Conservation (phyloP, 2,113 vertebrate genomes). For the Carlito syrichta region DNA sequence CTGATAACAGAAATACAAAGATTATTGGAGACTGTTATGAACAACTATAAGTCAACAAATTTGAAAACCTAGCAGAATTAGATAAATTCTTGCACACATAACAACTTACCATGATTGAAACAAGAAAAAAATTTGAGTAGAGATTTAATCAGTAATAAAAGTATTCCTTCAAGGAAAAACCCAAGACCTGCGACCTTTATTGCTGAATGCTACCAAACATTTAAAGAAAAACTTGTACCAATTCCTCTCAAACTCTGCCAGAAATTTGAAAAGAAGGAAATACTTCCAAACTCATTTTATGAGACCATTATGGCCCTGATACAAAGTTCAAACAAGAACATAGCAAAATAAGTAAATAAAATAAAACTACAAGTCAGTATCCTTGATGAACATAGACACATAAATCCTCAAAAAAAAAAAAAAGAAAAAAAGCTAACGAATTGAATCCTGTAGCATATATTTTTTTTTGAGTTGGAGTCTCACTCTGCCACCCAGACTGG, state of each 20-base stretch:
- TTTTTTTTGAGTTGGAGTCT: no score
- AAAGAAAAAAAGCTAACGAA: neutral
- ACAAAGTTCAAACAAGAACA: neutral
- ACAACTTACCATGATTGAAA: neutral
- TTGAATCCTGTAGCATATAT: neutral
- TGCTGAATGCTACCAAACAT: neutral
- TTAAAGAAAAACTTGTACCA: neutral
- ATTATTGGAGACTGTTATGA: neutral
- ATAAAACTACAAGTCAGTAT: neutral
- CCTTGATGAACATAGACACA: neutral
- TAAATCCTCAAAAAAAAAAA: neutral
- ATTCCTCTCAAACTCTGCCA: neutral
- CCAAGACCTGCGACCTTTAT: neutral
- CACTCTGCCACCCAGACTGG: no score
- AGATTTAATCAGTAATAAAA: neutral
- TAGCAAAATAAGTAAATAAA: neutral
- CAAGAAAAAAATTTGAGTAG: neutral
- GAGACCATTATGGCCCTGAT: neutral
- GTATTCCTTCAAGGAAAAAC: neutral
- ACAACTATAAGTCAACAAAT: neutral
- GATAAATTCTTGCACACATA: neutral
- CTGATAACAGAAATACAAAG: no score
- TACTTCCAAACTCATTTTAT: neutral
- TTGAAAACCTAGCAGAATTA: neutral
- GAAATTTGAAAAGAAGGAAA: neutral